Base-by-base conservation (phyloP, 2,797 vertebrate species). In the Pyrocephalus nanus region DNA sequence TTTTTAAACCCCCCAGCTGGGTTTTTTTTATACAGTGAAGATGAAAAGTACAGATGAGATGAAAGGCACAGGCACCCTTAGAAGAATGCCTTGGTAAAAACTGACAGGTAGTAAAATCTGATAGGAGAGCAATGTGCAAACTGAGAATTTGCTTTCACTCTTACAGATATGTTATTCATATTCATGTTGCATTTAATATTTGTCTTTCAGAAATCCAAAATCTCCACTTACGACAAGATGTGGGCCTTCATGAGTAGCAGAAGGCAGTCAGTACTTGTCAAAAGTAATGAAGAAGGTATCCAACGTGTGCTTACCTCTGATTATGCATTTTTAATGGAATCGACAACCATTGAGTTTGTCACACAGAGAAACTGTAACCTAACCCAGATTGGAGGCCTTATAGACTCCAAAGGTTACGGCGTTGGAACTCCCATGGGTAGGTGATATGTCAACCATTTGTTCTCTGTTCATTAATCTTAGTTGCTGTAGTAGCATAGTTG, bases 231-330 rank as follows among this genome's bases (percentile, higher is more conserved):
- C 8, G 99, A 99, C 95, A 99, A 99, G 98, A 99, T 99, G 99
- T 99, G 99, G 99, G 99, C 99, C 92, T 99, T 99, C 95, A 99
- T 99, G 99, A 99, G 99, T 97, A 99, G 99, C 97, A 98, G 99
- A 69, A 98, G 98, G 81, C 99, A 99, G 97, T 98, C 99, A 2
- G 99, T 99, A 88, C 99, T 99, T 97, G 99, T 99, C 95, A 99
- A 99, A 98, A 99, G 98, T 86, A 98, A 99, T 34, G 99, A 99
- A 94, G 99, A 99, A 97, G 99, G 99, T 43, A 99, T 99, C 96
- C 98, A 99, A 75, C 98, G 99, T 2, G 99, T 99, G 72, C 99
- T 99, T 95, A 99, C 99, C 84, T 99, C 99, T 4, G 99, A 99
- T 97, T 99, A 99, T 36, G 99, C 99, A 18, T 99, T 99, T 97